Base-by-base conservation (phyloP, 2,888 invertebrate genomes). In the Masnerella sp. region DNA sequence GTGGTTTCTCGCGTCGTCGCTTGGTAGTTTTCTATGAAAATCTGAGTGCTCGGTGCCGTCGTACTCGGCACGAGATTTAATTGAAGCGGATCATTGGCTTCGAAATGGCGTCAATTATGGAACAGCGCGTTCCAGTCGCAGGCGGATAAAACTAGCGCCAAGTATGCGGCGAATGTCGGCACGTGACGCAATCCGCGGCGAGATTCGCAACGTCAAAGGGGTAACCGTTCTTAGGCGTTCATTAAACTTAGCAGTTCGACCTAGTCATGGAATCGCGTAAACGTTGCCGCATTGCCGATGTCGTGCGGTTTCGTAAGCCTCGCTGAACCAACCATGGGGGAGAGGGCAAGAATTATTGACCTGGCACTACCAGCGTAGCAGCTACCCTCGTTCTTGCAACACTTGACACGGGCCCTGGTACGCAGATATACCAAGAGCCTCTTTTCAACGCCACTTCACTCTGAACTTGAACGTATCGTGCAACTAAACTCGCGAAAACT, bases 301-400 rank as follows among this genome's bases (percentile, higher is more conserved):
- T 83, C 81, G 81, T 82, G 82, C 78, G 78, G 64, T 78, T 72
- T 70, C 38, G 52, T 51, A 58, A 64, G 40, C 56, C 58, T 64
- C 49, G 32, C 56, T 42, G 42, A 62, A 49, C 42, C 54, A 15
- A 34, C 18, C 47, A 3, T n/a, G 1, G 67, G 76, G 69, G 77
- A 79, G 79, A 83, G 81, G 83, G 76, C 81, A 83, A 81, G 84
- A 83, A 83, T 84, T 84, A 84, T 84, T 83, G 84, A 84, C 84
- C 84, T 83, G 82, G 61, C 64, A 59, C 72, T 77, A 70, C 78
- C 62, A 76, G 77, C 75, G 74, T 77, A 70, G 40, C 61, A 32
- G 58, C 65, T 38, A 70, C 62, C 58, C 65, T 58, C 59, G 59
- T 59, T 56, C 59, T 49, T 49, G 42, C 51, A 32, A 22, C 54